These are phyloP conservation scores for Jaculus jaculus DNA, from an alignment of 2,113 vertebrate genomes.

Conservation along the genomic window DNA sequence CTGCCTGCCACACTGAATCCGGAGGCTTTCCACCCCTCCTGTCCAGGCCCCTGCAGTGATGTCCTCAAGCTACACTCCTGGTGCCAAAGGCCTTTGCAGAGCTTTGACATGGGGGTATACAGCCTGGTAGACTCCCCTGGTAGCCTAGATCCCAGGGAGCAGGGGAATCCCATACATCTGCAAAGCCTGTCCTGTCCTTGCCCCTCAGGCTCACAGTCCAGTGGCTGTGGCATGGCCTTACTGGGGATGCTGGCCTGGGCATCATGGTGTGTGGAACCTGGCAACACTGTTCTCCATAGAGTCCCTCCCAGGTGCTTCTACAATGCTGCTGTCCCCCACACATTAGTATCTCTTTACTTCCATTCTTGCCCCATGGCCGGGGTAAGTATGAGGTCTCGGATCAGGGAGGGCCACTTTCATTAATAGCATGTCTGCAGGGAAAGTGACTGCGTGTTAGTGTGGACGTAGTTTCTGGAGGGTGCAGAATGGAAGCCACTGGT, in stretches of 20 bases:
- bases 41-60: no score
- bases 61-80: neutral
- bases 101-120: neutral
- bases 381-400: neutral
- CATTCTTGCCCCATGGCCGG: neutral
- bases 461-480: neutral
- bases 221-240: neutral
- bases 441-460: neutral
- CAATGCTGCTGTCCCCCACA: no score
- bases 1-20: neutral
- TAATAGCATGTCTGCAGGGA: neutral
- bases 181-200: neutral
- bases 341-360: neutral
- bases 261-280: neutral
- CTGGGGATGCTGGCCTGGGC: neutral
- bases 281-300: neutral
- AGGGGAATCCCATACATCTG: no score
- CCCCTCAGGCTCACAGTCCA: neutral
- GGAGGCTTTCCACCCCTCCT: neutral
- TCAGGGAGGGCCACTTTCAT: neutral
- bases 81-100: neutral
- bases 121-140: neutral
- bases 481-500: neutral
- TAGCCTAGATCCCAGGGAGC: neutral
- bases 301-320: neutral